Base-by-base conservation (phyloP, 2,797 vertebrate species). In the Helicolenus hilgendorfi region DNA sequence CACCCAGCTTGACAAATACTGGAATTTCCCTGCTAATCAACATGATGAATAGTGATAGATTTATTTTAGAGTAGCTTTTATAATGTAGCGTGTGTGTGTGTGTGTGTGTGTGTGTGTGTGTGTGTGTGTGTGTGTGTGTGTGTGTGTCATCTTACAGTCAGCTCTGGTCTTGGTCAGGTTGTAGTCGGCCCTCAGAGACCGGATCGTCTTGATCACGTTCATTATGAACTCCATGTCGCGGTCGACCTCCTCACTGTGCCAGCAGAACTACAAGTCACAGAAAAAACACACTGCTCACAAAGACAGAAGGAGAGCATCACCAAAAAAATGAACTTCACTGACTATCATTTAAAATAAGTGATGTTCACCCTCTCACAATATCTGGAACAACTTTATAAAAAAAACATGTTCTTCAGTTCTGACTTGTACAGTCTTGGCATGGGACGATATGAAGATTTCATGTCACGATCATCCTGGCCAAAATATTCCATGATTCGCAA, bases 171-270 rank as follows among this genome's bases (percentile, higher is more conserved):
- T 98, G 68, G 98, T 98, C 81, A 99, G 97, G 95, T 98, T 98
- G 94, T 99, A 99, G 95, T 99, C 98, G 0, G 98, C 97, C 36
- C 98, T 96, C 56, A 99, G 97, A 0, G 98, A 98, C 9, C 98
- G 98, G 79, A 98, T 97, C 0, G 98, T 98, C 77, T 96, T 97
- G 6, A 98, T 96, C 85, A 98, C 97, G 13, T 96, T 97, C 95
- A 99, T 97, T 2, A 96, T 92, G 49, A 98, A 98, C 65, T 98
- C 98, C 84, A 98, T 96, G 75, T 97, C 92, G 0, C 90, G 92
- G 90, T 99, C 98, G 0, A 98, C 90, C 53, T 97, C 97, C 5
- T 97, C 96, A 4, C 98, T 98, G 92, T 97, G 96, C 98, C 98
- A 99, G 92, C 97, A 97, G 92, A 97, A 98, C 98, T 99, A 85